Evolutionary conservation across 2,113 vertebrate genomes (phyloP).

Genomic region (Collichthys lucidus): DNA sequence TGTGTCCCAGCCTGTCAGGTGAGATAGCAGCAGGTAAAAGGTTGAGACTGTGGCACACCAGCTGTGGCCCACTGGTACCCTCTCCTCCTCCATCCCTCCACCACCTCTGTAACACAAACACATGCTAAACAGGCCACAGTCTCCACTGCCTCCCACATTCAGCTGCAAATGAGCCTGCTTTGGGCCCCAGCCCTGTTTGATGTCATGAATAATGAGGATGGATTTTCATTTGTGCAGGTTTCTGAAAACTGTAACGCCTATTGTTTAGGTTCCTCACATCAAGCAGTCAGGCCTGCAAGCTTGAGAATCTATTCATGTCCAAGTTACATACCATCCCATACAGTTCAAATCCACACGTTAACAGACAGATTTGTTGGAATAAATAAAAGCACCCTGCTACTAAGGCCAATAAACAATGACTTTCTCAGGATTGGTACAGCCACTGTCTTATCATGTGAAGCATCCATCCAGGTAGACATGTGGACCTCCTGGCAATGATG

Average conservation of each 20-base stretch:
- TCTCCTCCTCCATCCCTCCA: slow-evolving; percentile 81
- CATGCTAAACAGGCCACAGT: slow-evolving; percentile 87
- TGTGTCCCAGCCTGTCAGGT: slow-evolving; percentile 61
- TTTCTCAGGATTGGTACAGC: background rate
- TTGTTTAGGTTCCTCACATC: slow-evolving; percentile 66
- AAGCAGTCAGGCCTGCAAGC: slow-evolving; percentile 63
- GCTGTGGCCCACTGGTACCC: slow-evolving; percentile 84
- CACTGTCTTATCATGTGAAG: slow-evolving; percentile 5
- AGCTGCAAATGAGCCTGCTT: slow-evolving; percentile 88
- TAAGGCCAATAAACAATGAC: background rate
- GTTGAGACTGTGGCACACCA: slow-evolving; percentile 83
- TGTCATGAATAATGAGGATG: slow-evolving; percentile 86
- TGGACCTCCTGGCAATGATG: slow-evolving; percentile 24
- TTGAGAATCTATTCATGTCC: slow-evolving; percentile 42
- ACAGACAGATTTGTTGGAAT: slow-evolving; percentile 2
- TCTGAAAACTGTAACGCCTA: slow-evolving; percentile 73
- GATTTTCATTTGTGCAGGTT: slow-evolving; percentile 77
- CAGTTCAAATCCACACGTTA: slow-evolving; percentile 29
- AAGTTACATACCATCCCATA: slow-evolving; percentile 28
- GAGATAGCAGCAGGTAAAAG: slow-evolving; percentile 79
- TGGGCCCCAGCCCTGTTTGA: slow-evolving; percentile 83
- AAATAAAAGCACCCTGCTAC: background rate
- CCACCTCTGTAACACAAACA: slow-evolving; percentile 84
- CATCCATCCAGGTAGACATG: background rate
- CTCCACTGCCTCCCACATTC: slow-evolving; percentile 84